Conservation (phyloP, 2,797 vertebrate genomes). For the Lemur catta region DNA sequence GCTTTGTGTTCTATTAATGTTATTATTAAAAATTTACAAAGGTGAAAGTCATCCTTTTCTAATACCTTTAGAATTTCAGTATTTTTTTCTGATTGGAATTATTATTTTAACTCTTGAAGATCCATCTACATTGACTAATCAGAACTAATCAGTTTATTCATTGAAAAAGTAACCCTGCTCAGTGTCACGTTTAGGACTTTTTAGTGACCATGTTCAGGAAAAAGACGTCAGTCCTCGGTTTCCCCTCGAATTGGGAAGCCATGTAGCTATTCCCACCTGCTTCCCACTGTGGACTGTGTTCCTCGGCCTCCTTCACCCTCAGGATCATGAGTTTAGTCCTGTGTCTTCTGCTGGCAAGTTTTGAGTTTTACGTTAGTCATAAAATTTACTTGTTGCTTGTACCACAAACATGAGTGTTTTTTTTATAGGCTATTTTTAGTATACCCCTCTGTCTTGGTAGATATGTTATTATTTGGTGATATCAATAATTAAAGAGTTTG, state of each 20-base stretch:
- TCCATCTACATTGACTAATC: neutral
- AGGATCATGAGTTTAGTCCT: neutral
- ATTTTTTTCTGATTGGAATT: neutral
- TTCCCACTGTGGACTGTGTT: neutral
- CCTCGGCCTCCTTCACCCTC: neutral
- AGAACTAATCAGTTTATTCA: neutral
- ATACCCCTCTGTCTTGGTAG: neutral
- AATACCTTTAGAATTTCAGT: neutral
- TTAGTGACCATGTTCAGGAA: neutral
- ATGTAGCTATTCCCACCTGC: fast-evolving
- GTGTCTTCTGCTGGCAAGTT: neutral
- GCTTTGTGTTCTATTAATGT: neutral
- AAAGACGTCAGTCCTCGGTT: neutral
- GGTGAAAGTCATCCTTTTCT: neutral
- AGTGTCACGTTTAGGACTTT: neutral
- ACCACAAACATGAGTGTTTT: neutral
- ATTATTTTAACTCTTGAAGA: neutral
- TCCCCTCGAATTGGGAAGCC: neutral
- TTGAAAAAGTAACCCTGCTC: neutral
- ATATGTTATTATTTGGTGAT: neutral
- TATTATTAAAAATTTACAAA: neutral
- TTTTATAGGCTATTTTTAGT: neutral
- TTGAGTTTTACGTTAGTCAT: neutral
- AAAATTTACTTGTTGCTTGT: neutral
- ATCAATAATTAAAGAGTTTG: neutral